Conservation (phyloP, 2,797 vertebrate species). For the Cryptoprocta ferox region DNA sequence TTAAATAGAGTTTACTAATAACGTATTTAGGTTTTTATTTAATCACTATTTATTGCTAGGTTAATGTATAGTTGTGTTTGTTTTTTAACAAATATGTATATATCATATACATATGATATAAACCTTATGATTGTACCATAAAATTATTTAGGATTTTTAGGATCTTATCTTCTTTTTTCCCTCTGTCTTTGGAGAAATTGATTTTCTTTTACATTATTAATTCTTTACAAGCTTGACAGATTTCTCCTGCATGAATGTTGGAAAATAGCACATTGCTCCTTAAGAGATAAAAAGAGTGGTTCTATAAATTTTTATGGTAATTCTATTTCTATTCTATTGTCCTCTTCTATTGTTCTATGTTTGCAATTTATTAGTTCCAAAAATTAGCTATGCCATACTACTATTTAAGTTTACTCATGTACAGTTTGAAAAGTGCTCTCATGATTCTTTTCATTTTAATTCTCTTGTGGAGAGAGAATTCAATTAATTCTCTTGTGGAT, state of each 20-base stretch:
- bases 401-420: not conserved
- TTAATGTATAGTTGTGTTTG: not conserved
- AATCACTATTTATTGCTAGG: not conserved
- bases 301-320: not conserved
- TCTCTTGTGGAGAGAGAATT: not conserved
- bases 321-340: not conserved
- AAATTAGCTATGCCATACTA: not conserved
- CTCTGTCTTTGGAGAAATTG: not conserved
- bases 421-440: not conserved
- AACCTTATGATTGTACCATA: not conserved
- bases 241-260: not conserved
- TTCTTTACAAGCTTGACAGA: not conserved
- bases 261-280: not conserved
- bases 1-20: not conserved
- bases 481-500: not conserved
- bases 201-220: not conserved
- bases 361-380: not conserved
- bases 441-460: not conserved
- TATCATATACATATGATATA: not conserved
- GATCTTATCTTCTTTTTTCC: not conserved
- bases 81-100: not conserved
- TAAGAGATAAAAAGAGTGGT: not conserved
- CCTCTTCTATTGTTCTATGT: not conserved
- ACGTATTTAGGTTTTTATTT: not conserved
- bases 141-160: not conserved